Evolutionary conservation across 2,888 invertebrate species (phyloP).

Genomic region (Eristalinus sepulchralis): DNA sequence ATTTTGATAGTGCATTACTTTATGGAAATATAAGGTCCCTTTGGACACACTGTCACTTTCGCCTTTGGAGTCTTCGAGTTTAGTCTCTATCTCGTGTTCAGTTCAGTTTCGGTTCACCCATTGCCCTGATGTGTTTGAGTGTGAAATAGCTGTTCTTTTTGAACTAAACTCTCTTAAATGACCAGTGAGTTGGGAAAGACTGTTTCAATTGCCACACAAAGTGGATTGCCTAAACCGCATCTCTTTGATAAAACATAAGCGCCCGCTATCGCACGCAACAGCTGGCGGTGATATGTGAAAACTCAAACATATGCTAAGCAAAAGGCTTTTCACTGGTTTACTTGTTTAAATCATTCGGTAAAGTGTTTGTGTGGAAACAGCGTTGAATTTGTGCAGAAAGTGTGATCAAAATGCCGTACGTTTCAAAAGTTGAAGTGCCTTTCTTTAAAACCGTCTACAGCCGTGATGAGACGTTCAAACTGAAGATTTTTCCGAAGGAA

Average conservation of each 20-base stretch:
- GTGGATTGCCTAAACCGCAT: slow-evolving; percentile 38
- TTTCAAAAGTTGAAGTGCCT: slow-evolving; percentile 59
- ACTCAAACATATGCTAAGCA: background rate
- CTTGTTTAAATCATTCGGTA: slow-evolving; percentile 44
- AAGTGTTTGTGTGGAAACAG: slow-evolving; percentile 13
- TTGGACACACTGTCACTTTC: background rate
- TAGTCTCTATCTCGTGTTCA: slow-evolving; percentile 20
- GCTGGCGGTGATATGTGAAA: slow-evolving; percentile 28
- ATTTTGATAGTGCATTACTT: slow-evolving; percentile 2
- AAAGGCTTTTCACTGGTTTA: slow-evolving; percentile 54
- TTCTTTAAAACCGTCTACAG: slow-evolving; percentile 66
- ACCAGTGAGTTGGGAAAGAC: background rate
- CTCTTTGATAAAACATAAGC: slow-evolving; percentile 30
- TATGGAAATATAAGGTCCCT: slow-evolving; percentile 29
- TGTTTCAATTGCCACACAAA: background rate
- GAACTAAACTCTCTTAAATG: background rate
- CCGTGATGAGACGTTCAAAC: slow-evolving; percentile 47
- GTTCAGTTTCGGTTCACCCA: slow-evolving; percentile 23
- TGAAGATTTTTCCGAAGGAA: slow-evolving; percentile 62
- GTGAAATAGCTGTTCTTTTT: background rate
- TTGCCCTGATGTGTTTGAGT: slow-evolving; percentile 14
- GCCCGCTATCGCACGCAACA: slow-evolving; percentile 24
- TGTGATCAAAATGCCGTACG: slow-evolving; percentile 53
- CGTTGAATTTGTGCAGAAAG: background rate
- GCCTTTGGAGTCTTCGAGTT: background rate